These are phyloP conservation scores for Tonatia bakeri DNA, from an alignment of 2,113 vertebrate species.

Conservation along the genomic window DNA sequence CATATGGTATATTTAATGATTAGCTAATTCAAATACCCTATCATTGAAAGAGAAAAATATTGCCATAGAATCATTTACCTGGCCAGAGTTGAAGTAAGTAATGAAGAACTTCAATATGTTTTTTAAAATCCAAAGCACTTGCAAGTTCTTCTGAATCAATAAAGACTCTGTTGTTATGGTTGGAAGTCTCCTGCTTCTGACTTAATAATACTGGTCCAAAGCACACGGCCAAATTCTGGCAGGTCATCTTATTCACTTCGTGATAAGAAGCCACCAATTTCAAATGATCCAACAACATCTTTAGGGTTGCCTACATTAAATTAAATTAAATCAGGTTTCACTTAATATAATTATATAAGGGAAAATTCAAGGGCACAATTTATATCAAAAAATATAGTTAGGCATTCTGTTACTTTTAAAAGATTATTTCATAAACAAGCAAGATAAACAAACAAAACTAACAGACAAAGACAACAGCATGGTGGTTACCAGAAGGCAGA, in stretches of 20 bases:
- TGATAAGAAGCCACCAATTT: conserved; percentile 96
- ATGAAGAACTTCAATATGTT: conserved; percentile 98
- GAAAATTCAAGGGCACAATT: conserved; percentile 26
- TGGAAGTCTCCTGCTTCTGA: conserved; percentile 92
- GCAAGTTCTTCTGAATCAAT: conserved; percentile 97
- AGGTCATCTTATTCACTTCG: conserved; percentile 97
- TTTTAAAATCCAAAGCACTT: conserved; percentile 98
- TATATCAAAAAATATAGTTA: neutral
- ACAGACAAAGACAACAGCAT: neutral
- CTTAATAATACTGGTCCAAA: conserved; percentile 96
- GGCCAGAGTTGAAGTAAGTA: conserved; percentile 98
- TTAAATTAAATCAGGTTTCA: conserved; percentile 63
- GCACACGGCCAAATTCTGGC: conserved; percentile 98
- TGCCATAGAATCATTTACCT: conserved; percentile 82
- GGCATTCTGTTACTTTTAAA: conserved; percentile 4
- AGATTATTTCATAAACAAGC: neutral
- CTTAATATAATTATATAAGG: conserved; percentile 28
- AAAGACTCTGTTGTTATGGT: conserved; percentile 94
- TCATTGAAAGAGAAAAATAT: neutral
- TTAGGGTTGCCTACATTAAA: conserved; percentile 88
- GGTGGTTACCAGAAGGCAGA: neutral
- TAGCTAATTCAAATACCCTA: neutral
- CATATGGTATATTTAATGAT: neutral
- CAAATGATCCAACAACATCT: conserved; percentile 94
- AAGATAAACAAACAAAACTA: neutral